Percentiles rank a stretch among this genome's conserved stretches.
phyloP scores from a whole-genome alignment of 2,113 vertebrate genomes.

The Ia io region DNA sequence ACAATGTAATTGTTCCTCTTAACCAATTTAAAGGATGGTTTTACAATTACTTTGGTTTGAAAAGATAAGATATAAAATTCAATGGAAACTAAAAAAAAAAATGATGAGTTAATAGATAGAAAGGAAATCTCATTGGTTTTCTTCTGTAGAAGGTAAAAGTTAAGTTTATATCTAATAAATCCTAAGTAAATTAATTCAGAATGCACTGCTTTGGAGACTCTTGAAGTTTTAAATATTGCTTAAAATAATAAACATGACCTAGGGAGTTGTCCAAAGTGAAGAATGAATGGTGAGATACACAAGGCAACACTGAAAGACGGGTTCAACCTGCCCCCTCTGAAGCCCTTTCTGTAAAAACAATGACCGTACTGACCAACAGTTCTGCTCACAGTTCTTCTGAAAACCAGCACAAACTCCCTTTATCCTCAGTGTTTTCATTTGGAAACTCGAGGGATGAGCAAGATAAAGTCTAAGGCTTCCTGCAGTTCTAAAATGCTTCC shows the following conservation, averaged over 20 bases:
- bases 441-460: accelerated
- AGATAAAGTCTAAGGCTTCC: accelerated
- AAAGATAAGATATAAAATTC: neutral
- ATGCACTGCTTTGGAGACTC: neutral
- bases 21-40: neutral
- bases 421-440: accelerated
- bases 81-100: neutral
- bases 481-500: neutral
- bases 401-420: accelerated
- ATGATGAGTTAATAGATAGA: neutral
- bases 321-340: accelerated
- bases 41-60: neutral
- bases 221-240: neutral
- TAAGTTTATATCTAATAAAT: neutral
- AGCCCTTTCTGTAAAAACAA: accelerated
- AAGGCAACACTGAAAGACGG: accelerated
- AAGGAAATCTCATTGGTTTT: neutral
- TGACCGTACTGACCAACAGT: accelerated
- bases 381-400: accelerated
- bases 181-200: neutral
- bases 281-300: accelerated
- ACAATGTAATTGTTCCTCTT: neutral
- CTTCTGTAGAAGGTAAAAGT: neutral
- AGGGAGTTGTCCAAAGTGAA: too few relatives aligned
- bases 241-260: neutral